Evolutionary conservation across 2,797 vertebrate genomes (phyloP), one percentile per base, ranked within the genome.

Genomic region (Pipistrellus nathusii): DNA sequence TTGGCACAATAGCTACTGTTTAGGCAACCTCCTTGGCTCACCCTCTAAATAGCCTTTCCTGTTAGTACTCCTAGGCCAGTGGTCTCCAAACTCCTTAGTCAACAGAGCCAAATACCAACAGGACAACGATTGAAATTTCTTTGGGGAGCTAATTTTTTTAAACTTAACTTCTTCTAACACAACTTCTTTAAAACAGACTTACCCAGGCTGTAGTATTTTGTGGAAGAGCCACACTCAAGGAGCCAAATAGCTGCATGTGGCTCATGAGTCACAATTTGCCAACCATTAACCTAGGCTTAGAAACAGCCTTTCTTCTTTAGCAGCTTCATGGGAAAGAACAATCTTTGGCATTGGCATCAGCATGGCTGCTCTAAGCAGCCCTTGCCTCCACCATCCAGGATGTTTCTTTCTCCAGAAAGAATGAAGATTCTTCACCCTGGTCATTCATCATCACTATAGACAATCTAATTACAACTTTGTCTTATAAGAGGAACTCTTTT

Each of bases 381-480:
- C 87, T 93, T 35, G 89, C 83, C 89, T 80, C 4, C 3, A 78
- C 96, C 95, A 17, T 96, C 27, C n/a, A 94, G 83, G 90, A 95
- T 32, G 75, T 17, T 72, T 4, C 2, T 95, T 97, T 97, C 94
- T 93, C 90, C 96, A 72, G 89, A 96, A 98, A 96, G 90, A 96
- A 98, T 62, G 18, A 84, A 94, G 97, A 96, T 98, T 96, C 97
- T 97, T 98, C 96, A 86, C 92, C 95, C 95, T 91, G 95, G 93
- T 95, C 97, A 98, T 98, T 98, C 97, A 98, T 98, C 98, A 98
- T 97, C 98, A 97, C 97, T 21, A 55, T 55, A 18, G 53, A 55
- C 53, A 98, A 98, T 98, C 97, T 98, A 98, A 98, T 98, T 98
- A 98, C 98, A 97, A 97, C 88, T 97, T 97, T 97, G 97, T 98